A percentile compares a stretch with the other conserved stretches of the same genome.
Evolutionary conservation across 2,888 invertebrate genomes (phyloP).

Genomic region (Masnerella sp.): DNA sequence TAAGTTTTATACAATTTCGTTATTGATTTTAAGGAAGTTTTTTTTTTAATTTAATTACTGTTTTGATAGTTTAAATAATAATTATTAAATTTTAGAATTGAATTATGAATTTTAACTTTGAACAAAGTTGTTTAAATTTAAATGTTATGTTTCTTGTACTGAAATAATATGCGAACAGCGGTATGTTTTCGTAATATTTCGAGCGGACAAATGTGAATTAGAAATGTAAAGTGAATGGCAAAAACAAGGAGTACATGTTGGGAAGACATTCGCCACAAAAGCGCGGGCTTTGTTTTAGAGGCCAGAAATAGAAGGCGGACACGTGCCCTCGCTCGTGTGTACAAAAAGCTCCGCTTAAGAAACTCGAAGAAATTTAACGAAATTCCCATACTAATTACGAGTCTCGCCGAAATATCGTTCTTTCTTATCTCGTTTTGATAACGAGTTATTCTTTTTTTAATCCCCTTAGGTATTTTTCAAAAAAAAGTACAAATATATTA

Average conservation of each 20-base stretch:
- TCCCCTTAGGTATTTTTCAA: too few relatives aligned
- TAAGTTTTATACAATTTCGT: too few relatives aligned
- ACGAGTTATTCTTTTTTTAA: too few relatives aligned
- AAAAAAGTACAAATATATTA: too few relatives aligned
- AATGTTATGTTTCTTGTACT: too few relatives aligned
- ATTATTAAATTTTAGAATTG: too few relatives aligned
- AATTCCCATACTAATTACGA: constrained; percentile 24
- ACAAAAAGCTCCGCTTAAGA: constrained; percentile 48
- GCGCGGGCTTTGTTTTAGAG: constrained; percentile 70
- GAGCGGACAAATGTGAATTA: constrained; percentile 31
- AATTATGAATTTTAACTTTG: too few relatives aligned
- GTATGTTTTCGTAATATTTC: constrained; percentile 3
- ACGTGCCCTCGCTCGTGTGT: constrained; percentile 55
- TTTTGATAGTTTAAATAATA: too few relatives aligned
- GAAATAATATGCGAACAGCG: not conserved
- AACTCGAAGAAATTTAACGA: constrained; percentile 46
- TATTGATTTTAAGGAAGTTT: too few relatives aligned
- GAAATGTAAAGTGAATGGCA: constrained; percentile 31
- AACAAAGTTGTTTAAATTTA: too few relatives aligned
- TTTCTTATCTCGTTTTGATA: not conserved
- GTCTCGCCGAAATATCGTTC: not conserved
- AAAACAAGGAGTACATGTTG: constrained; percentile 42
- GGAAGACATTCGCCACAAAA: constrained; percentile 43
- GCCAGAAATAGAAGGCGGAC: constrained; percentile 71
- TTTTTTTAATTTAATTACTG: too few relatives aligned